Percentiles rank a stretch among this genome's conserved stretches.
phyloP scores from a whole-genome alignment of 2,888 invertebrate genomes.

The Nemurella pictetii region DNA sequence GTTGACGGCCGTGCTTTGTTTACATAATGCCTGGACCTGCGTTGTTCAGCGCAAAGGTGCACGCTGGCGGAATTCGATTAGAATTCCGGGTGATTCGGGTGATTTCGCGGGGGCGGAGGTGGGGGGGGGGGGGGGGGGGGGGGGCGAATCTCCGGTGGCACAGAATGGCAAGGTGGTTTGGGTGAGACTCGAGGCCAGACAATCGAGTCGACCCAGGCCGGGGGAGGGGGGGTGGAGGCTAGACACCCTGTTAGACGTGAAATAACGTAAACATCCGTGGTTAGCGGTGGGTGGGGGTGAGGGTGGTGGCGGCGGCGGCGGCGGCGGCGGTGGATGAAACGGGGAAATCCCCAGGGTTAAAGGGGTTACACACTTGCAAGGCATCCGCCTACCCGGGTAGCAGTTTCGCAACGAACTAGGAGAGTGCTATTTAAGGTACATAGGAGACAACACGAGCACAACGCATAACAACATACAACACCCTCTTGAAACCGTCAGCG shows the following conservation, averaged over 20 bases:
- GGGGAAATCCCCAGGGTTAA: slow-evolving; percentile 11
- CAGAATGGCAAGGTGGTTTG: neutral
- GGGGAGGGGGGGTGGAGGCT: neutral
- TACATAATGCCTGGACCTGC: neutral
- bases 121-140: neutral
- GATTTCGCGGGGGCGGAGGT: neutral
- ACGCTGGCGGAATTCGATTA: neutral
- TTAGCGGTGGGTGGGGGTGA: neutral
- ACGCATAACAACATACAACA: too few relatives aligned
- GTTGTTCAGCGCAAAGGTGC: neutral
- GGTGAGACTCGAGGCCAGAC: too few relatives aligned
- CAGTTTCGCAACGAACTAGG: neutral
- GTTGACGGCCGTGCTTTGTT: too few relatives aligned
- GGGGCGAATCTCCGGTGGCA: neutral
- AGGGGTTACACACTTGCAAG: slow-evolving; percentile 9
- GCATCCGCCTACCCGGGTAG: neutral
- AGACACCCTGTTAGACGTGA: neutral
- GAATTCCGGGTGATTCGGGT: too few relatives aligned
- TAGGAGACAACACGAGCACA: neutral
- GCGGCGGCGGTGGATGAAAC: neutral
- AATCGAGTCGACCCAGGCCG: too few relatives aligned
- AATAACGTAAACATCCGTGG: slow-evolving; percentile 8
- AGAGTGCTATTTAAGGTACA: neutral
- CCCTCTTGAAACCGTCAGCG: too few relatives aligned
- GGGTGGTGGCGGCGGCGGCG: neutral